A percentile compares a stretch with the other conserved stretches of the same genome.
Conservation (phyloP, 2,888 invertebrate species). For the Drosophila neoperkinsi region DNA sequence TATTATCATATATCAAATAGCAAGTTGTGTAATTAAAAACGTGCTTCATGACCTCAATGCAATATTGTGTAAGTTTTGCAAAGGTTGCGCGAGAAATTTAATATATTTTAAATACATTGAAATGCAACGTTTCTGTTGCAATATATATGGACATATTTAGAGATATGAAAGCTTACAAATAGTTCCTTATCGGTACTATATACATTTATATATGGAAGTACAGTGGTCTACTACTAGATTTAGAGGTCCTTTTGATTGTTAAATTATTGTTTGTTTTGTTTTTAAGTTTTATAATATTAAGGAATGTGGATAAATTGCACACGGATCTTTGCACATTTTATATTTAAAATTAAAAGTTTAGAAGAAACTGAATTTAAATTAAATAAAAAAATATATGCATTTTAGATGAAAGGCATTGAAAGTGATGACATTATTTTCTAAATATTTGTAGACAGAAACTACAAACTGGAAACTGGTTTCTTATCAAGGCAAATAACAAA, state of each 20-base stretch:
- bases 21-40: background rate
- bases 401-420: background rate
- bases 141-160: background rate
- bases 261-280: background rate
- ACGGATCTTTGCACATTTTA: background rate
- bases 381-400: background rate
- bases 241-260: background rate
- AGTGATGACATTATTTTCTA: background rate
- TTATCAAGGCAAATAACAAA: conserved; percentile 2
- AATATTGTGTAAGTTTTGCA: background rate
- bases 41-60: conserved; percentile 1
- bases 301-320: background rate
- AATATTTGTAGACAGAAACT: background rate
- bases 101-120: background rate
- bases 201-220: background rate
- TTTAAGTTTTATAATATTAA: background rate
- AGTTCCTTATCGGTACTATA: background rate
- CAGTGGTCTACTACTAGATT: background rate
- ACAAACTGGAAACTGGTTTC: background rate
- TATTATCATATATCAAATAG: conserved; percentile 2
- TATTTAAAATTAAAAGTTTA: background rate
- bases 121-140: background rate
- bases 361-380: background rate
- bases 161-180: background rate
- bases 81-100: background rate